These are phyloP conservation scores for Trissolcus basalis DNA, from an alignment of 1,140 invertebrate genomes.

Conservation along the genomic window DNA sequence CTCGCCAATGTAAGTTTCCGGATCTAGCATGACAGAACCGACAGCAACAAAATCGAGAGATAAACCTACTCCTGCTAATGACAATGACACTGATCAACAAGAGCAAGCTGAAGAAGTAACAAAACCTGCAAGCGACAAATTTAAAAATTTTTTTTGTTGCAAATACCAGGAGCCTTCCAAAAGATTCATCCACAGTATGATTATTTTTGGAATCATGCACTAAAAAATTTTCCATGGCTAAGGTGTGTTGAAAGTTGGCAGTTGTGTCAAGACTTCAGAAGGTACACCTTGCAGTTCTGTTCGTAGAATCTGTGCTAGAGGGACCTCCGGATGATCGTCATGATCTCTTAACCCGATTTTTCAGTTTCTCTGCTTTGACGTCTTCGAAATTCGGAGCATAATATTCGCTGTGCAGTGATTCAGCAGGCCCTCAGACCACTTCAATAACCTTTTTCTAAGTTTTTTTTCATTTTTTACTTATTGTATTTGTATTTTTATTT, in stretches of 20 bases:
- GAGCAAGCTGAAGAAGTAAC: no score
- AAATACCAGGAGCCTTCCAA: slow-evolving; percentile 3
- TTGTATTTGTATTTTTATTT: no score
- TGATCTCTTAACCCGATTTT: not conserved
- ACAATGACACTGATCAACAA: no score
- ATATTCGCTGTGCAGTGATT: no score
- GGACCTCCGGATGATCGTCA: slow-evolving; percentile 5
- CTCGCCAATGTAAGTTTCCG: no score
- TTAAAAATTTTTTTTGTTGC: not conserved
- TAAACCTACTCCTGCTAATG: no score
- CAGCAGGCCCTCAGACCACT: no score
- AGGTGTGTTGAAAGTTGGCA: not conserved
- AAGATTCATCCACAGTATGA: not conserved
- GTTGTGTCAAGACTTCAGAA: slow-evolving; percentile 6
- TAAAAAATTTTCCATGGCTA: not conserved
- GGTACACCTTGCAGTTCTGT: not conserved
- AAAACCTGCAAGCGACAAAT: no score
- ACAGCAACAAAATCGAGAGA: no score
- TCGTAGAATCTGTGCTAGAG: not conserved
- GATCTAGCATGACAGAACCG: no score
- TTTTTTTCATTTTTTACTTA: no score
- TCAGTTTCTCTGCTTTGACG: slow-evolving; percentile 4
- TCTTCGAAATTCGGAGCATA: not conserved
- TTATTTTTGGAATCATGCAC: not conserved
- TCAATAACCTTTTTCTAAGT: no score